Base-by-base conservation (phyloP, 2,888 invertebrate genomes). In the Xanthia icteritia region DNA sequence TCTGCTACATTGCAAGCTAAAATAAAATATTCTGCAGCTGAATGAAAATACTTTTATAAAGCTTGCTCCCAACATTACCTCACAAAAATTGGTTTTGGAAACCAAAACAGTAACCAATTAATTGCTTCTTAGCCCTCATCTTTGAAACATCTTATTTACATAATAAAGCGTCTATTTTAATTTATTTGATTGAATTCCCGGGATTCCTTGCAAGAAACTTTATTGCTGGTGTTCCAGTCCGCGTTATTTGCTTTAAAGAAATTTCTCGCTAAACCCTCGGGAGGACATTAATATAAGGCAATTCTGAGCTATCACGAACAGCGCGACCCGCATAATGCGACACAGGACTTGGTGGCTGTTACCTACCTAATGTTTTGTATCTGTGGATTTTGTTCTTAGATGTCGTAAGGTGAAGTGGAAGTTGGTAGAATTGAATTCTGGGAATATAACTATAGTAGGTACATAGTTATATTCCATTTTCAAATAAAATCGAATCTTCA, bases 321-420 rank as follows among this genome's bases (percentile, higher is more conserved):
- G 88, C 80, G 87, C 83, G 88, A 88, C 90, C 92, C 91, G 92
- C 90, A 92, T 92, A 92, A 92, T 92, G 90, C 84, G 90, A 89
- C 90, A 86, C 86, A 87, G 87, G 88, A 89, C 89, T 91, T 90
- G 88, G 85, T 85, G 76, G 77, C 81, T 84, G 76, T 85, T 88
- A 86, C 83, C 88, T 88, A 86, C 83, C 88, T 83, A 74, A 76
- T 69, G 78, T 81, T 83, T 87, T 85, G 85, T 84, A 75, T 84
- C 80, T 81, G 72, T 73, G 77, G 69, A 78, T 74, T 88, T 78
- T 79, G 76, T 75, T 72, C 74, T 77, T 65, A 82, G 74, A 79
- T 75, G 81, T 79, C 78, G 76, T 80, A 48, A 76, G 64, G 71
- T 76, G 79, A 76, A 84, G 72, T 76, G 70, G 69, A 73, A 74